Percentiles rank a stretch among this genome's conserved stretches.
Conservation (phyloP, 2,797 vertebrate species). For the Phalloptychus januarius region DNA sequence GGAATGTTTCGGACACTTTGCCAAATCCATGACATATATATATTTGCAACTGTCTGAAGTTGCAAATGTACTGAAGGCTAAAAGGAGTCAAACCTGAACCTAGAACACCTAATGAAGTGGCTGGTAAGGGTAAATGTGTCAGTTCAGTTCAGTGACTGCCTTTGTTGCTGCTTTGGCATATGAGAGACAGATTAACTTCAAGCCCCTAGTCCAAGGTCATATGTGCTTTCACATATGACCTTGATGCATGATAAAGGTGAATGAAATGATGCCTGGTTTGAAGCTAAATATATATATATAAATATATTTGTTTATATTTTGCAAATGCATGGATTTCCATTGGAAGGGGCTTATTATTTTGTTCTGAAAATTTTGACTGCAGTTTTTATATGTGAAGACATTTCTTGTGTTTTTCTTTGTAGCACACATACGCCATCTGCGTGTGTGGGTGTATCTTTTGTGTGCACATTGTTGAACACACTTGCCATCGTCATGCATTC, state of each 20-base stretch:
- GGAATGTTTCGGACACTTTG: neutral
- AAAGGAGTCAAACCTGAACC: neutral
- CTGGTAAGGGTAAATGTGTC: neutral
- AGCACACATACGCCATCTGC: neutral
- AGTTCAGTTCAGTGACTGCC: neutral
- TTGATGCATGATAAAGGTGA: neutral
- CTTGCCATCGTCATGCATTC: conserved; percentile 13
- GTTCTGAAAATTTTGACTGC: neutral
- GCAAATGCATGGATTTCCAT: neutral
- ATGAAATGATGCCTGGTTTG: neutral
- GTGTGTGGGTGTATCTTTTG: neutral
- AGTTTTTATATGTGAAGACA: neutral
- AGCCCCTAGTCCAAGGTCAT: neutral
- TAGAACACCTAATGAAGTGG: neutral
- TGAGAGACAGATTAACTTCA: neutral
- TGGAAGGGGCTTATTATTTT: neutral
- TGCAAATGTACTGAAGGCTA: no score
- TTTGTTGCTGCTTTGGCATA: neutral
- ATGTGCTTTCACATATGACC: neutral
- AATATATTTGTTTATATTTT: neutral
- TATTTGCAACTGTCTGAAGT: neutral
- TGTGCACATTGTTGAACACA: conserved; percentile 22
- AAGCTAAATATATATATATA: neutral
- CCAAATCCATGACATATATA: neutral
- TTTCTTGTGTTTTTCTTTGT: neutral